Evolutionary conservation across 1,140 invertebrate genomes (phyloP), one percentile per base, ranked within the genome.

Genomic region (Lordiphosa stackelbergi): DNA sequence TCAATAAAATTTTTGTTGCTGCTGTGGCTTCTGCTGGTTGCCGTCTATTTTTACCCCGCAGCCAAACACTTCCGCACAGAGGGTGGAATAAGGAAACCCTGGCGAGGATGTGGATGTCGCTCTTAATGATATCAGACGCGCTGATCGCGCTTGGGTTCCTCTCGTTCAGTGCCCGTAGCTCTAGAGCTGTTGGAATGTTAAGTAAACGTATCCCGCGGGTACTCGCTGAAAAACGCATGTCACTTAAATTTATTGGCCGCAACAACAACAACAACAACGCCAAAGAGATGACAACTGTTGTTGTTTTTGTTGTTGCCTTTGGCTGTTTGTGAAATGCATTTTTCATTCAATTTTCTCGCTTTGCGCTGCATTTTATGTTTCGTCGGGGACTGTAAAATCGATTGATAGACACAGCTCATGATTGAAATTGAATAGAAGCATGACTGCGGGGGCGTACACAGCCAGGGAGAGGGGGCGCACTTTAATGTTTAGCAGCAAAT

Each of bases 191-290:
- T 64, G 75, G 63, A 81, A 81, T 83, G 60, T 72, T 62, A 72
- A 83, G 75, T 75, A 55, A 81, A 81, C 62, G 69, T 83, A 69
- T 75, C 71, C 71, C 77, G 77, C 77, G 77, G 75, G 72, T 81
- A 81, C 77, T 83, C 71, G 77, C 68, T 72, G 77, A 83, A 83
- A 83, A 83, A 83, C 69, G 77, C 77, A 83, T 83, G 77, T 83
- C 77, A 83, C 77, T 83, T 84, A 66, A 83, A 83, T 83, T 83
- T 83, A 83, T 83, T 83, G 78, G 72, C 77, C 69, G 71, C 77
- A 53, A 40, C 38, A 53, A 42, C 51, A 54, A 66, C 47, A 59
- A 46, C 35, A 45, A 53, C 16, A 16, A n/a, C 60, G 60, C 5
- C 19, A 41, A 40, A 48, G 36, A 66, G 47, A 16, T 36, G 40